These are phyloP conservation scores for Lycopodina hypogea DNA, from an alignment of 37 sponge, comb jelly and placozoan species.

Conservation along the genomic window DNA sequence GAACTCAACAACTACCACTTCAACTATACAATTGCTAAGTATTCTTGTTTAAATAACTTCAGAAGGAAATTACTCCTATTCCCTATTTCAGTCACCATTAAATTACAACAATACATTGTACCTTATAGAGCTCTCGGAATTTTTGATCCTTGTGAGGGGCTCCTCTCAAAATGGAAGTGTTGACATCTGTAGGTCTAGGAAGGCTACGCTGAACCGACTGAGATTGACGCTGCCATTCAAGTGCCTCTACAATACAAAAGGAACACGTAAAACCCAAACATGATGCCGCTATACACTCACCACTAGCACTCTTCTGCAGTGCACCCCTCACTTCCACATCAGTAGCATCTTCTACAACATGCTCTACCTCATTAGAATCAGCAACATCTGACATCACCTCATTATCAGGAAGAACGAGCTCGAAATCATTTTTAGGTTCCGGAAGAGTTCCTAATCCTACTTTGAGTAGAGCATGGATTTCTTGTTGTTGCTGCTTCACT, in stretches of 20 bases:
- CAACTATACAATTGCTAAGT: too few species aligned
- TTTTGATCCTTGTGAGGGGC: slow-evolving; percentile 76
- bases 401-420: slow-evolving; percentile 89
- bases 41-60: too few species aligned
- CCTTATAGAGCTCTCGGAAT: slow-evolving; percentile 65
- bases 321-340: slow-evolving; percentile 69
- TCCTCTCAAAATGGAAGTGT: slow-evolving; percentile 72
- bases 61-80: too few species aligned
- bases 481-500: slow-evolving; percentile 45
- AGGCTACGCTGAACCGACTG: slow-evolving; percentile 84
- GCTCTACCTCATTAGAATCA: slow-evolving; percentile 9
- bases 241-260: slow-evolving; percentile 57
- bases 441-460: slow-evolving; percentile 84
- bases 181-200: slow-evolving; percentile 86
- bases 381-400: slow-evolving; percentile 28
- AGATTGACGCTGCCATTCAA: slow-evolving; percentile 58
- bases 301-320: slow-evolving; percentile 28
- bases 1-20: too few species aligned
- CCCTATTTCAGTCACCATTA: too few species aligned
- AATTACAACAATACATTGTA: too few species aligned
- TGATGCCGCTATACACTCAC: slow-evolving; percentile 2
- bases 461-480: slow-evolving; percentile 45
- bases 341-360: slow-evolving; percentile 63
- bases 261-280: background rate
- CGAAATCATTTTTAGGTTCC: slow-evolving; percentile 93